Base-by-base conservation (phyloP, 2,888 invertebrate species). In the Stenoptilia bipunctidactyla region DNA sequence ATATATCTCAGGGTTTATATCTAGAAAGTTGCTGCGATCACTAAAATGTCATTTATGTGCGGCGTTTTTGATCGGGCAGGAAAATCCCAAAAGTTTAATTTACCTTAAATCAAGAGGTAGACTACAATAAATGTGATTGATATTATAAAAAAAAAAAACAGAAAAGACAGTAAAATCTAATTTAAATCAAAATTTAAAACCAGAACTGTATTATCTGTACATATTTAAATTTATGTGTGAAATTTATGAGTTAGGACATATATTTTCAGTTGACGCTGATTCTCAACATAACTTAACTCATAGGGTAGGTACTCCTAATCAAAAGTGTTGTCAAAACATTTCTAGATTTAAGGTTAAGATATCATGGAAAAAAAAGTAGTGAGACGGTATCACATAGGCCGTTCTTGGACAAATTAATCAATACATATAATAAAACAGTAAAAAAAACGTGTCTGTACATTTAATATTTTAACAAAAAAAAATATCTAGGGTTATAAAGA, bases 1-100 rank as follows among this genome's bases (percentile, higher is more conserved):
- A 34, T 41, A 41, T n/a, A 38, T 41, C 5, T 34, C 41, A 6
- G 36, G 41, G n/a, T 41, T 41, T 14, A 15, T 41, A 2, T 1
- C 15, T 1, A 38, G 15, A 36, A 41, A 41, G 15, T 8, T 38
- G 12, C 6, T 14, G 13, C 13, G 13, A 14, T 14, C 8, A 13
- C 8, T 37, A 6, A 37, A 37, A 25, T 37, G 37, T 37, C 2
- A 37, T 4, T 8, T 20, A 20, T 20, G 20, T 20, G 20, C 8
- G 20, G 3, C 20, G 20, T 20, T 20, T 3, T 8, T 20, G 8
- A 8, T 20, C 4, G 20, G 20, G 4, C 4, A 20, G 8, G 20
- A 20, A 20, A 3, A 20, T 20, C 8, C 20, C 8, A 20, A 8
- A 20, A 14, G 13, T 34, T 34, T 34, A 14, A 34, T 34, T 34